phyloP scores from a whole-genome alignment of 2,797 vertebrate species.

The Glossophaga mutica region DNA sequence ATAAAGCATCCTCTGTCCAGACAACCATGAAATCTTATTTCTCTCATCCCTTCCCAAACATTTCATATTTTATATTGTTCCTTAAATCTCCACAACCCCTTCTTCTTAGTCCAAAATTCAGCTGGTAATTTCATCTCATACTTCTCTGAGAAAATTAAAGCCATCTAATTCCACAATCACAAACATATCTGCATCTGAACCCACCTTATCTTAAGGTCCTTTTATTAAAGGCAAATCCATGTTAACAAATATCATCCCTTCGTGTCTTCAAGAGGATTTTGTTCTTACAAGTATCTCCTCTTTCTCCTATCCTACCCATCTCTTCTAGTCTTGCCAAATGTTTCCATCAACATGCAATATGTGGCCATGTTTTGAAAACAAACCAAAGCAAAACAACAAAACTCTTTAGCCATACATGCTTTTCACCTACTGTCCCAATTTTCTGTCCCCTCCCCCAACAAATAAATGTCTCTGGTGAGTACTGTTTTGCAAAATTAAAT shows the following conservation, averaged over 20 bases:
- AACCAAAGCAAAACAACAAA: background rate
- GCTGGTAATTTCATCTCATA: background rate
- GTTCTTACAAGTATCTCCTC: background rate
- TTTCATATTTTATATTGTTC: background rate
- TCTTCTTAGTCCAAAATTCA: background rate
- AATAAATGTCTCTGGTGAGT: background rate
- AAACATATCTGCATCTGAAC: background rate
- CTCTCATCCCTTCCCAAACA: background rate
- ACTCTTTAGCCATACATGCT: background rate
- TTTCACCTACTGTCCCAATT: background rate
- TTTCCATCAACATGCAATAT: background rate
- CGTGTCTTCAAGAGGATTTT: background rate
- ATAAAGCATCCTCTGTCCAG: background rate
- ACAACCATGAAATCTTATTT: background rate
- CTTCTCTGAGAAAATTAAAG: slow-evolving; percentile 25
- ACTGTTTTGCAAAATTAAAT: background rate
- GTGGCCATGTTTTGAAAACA: background rate
- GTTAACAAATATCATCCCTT: background rate
- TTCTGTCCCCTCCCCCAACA: background rate
- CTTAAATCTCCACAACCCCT: background rate
- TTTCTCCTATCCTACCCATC: background rate
- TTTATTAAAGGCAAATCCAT: background rate
- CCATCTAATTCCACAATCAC: background rate
- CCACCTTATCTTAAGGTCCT: background rate
- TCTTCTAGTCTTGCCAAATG: background rate